phyloP scores from a whole-genome alignment of 2,888 invertebrate species.

The Tinea trinotella region DNA sequence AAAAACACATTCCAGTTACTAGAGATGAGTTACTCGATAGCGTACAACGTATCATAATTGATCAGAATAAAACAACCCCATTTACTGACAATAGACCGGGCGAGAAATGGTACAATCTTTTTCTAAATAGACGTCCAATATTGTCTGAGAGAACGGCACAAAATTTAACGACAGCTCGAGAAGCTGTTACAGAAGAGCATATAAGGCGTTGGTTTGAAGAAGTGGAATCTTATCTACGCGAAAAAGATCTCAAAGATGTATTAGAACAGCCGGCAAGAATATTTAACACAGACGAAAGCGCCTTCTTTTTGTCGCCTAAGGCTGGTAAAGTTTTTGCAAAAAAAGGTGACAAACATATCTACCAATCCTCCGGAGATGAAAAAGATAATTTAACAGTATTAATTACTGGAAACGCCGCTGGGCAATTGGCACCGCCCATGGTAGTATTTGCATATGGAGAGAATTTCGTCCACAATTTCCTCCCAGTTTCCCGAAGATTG shows the following conservation, averaged over 20 bases:
- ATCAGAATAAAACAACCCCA: constrained; percentile 20
- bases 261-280: constrained; percentile 27
- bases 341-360: constrained; percentile 29
- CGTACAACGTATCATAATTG: constrained; percentile 24
- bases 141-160: constrained; percentile 21
- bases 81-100: constrained; percentile 26
- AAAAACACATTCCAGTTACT: constrained; percentile 24
- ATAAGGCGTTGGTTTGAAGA: constrained; percentile 26
- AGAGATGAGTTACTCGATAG: constrained; percentile 24
- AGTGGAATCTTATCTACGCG: constrained; percentile 23
- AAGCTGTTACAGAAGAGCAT: constrained; percentile 24
- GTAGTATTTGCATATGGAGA: constrained; percentile 32
- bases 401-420: constrained; percentile 31
- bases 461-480: constrained; percentile 26
- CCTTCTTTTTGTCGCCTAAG: constrained; percentile 29
- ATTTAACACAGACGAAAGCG: constrained; percentile 31
- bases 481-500: constrained; percentile 26
- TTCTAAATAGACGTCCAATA: constrained; percentile 23
- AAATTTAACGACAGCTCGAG: constrained; percentile 20
- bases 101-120: constrained; percentile 25
- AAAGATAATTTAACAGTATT: constrained; percentile 30
- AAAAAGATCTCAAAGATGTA: constrained; percentile 22
- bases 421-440: constrained; percentile 30
- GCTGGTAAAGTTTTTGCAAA: constrained; percentile 28
- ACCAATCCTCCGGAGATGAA: constrained; percentile 26